These are phyloP conservation scores for Sarcophilus harrisii DNA, from an alignment of 2,797 vertebrate genomes.

Conservation along the genomic window DNA sequence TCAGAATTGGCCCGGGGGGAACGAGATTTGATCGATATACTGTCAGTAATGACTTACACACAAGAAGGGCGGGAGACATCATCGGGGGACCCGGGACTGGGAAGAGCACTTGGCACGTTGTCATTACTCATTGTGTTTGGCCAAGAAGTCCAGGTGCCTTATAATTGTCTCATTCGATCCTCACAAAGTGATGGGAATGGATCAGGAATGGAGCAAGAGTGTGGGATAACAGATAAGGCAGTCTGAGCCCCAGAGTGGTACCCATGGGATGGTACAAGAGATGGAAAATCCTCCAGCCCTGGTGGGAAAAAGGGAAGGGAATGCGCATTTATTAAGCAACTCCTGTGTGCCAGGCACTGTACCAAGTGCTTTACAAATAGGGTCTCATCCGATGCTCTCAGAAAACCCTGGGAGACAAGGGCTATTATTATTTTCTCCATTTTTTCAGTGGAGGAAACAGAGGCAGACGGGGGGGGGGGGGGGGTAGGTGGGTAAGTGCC, in stretches of 20 bases:
- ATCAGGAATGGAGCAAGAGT: neutral
- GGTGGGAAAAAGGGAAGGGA: neutral
- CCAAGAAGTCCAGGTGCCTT: no score
- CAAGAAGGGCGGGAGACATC: neutral
- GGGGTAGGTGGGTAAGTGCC: neutral
- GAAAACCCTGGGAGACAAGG: neutral
- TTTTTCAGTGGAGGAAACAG: neutral
- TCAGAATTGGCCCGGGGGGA: neutral
- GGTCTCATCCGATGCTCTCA: neutral
- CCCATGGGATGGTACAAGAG: neutral
- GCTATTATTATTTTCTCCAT: neutral
- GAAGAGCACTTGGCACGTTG: neutral
- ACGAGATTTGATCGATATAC: neutral
- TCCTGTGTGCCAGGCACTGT: neutral
- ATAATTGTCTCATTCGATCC: no score
- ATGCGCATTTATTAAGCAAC: neutral
- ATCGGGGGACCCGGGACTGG: neutral
- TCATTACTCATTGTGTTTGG: no score
- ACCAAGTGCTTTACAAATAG: neutral
- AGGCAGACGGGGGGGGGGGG: neutral
- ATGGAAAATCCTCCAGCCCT: neutral
- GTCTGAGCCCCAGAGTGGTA: neutral
- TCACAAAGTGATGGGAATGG: neutral
- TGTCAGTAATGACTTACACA: neutral
- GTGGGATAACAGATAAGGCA: neutral